A percentile compares a stretch with the other conserved stretches of the same genome.
phyloP scores from a whole-genome alignment of 2,113 vertebrate species.

The Salvelinus sp. region DNA sequence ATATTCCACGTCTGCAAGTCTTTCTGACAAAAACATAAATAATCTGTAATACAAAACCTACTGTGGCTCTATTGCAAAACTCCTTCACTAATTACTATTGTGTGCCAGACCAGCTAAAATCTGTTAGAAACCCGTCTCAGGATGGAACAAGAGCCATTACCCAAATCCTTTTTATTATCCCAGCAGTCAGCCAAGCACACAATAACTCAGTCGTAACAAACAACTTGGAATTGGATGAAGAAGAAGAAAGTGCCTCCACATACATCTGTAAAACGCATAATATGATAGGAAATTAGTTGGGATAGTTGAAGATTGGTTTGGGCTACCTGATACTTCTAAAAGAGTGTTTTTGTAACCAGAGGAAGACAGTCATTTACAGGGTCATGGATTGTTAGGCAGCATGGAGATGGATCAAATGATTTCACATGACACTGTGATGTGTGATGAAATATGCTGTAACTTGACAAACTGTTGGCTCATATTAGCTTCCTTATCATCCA shows the following conservation, averaged over 20 bases:
- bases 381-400: no score
- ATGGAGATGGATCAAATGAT: neutral
- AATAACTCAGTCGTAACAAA: neutral
- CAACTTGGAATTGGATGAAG: neutral
- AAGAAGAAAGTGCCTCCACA: no score
- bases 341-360: neutral
- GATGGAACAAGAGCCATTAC: constrained; percentile 1
- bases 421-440: neutral
- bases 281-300: neutral
- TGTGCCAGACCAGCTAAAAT: neutral
- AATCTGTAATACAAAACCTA: neutral
- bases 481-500: no score
- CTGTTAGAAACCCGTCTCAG: neutral
- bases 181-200: constrained; percentile 2
- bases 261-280: neutral
- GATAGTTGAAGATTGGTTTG: neutral
- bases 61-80: neutral
- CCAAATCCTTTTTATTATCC: constrained; percentile 4
- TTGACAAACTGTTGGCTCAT: no score
- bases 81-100: neutral
- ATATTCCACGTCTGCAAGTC: neutral
- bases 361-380: neutral
- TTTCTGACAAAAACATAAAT: neutral
- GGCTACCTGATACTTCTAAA: neutral
- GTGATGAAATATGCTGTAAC: no score